Base-by-base conservation (phyloP, 1,140 invertebrate genomes). In the Brachionus angularis region DNA sequence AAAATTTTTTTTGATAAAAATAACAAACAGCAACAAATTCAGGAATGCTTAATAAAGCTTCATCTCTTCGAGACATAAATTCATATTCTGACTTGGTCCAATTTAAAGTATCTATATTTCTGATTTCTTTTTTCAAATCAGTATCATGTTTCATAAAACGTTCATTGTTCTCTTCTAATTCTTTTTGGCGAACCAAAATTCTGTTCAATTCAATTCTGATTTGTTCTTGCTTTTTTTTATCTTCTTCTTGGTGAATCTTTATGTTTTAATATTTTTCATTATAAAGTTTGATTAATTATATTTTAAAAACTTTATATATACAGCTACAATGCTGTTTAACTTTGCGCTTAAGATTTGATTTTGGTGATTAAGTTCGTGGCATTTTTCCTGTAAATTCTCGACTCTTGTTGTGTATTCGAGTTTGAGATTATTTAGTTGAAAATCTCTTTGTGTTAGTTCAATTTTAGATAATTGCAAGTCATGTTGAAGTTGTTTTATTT, bases 381-480 rank as follows among this genome's bases (percentile, higher is more conserved):
- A 71, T 67, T 79, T 79, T 72, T 81, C 80, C 73, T 82, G 79
- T 2, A 81, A 53, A 44, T 81, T 79, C 73, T 81, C 81, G 5
- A 77, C 74, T 64, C 74, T 76, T 46, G 78, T 75, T 53, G 79
- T 72, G 71, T 77, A 75, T 62, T 81, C 79, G 1, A 76, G 77
- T 74, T 80, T 82, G 73, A 80, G 73, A 71, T 78, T 81, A 72
- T 80, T 79, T 23, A 80, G 71, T 16, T 76, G 7, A 52, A 80
- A 72, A 72, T 79, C 76, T 71, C 80, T 81, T 46, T 82, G 79
- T 10, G 77, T 79, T n/a, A 80, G 61, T 73, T 82, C 80, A 46
- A 82, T 81, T 73, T 78, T 78, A n/a, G 80, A 46, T 14, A 82
- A 70, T 64, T 82, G 80, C 29, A 82, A 53, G 73, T 81, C 80